phyloP scores from a whole-genome alignment of 1,140 invertebrate genomes.

The Gryllus bimaculatus region DNA sequence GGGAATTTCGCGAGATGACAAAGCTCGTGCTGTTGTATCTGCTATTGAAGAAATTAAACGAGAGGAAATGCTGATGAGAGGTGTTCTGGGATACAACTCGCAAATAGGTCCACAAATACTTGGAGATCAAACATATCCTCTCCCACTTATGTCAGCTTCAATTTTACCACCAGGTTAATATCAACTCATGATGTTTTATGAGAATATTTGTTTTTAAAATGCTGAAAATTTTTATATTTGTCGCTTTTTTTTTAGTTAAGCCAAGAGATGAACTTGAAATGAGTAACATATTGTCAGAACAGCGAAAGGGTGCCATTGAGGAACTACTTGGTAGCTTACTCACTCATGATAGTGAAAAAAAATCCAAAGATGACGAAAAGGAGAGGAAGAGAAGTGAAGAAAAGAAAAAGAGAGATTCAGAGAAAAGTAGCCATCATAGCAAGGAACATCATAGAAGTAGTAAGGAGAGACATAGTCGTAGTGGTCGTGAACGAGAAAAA shows the following conservation, averaged over 20 bases:
- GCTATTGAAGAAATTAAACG: conserved; percentile 21
- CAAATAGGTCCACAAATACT: not conserved
- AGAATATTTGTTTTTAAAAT: not conserved
- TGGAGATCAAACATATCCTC: conserved; percentile 14
- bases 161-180: not conserved
- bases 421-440: conserved; percentile 6
- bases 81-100: not conserved
- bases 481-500: conserved; percentile 10
- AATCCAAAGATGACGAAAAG: not conserved
- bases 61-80: conserved; percentile 18
- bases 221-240: not conserved
- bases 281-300: conserved; percentile 7
- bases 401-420: not conserved
- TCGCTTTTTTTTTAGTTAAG: conserved; percentile 9
- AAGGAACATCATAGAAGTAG: conserved; percentile 10
- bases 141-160: conserved; percentile 9
- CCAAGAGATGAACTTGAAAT: conserved; percentile 3
- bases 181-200: not conserved
- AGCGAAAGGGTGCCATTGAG: conserved; percentile 13
- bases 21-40: conserved; percentile 17
- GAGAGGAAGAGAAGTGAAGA: conserved; percentile 9
- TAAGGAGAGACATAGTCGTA: conserved; percentile 17
- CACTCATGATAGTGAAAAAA: not conserved
- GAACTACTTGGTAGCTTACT: conserved; percentile 7
- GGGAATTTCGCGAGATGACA: conserved; percentile 17